These are phyloP conservation scores for Macrosteles quadrilineatus DNA, from an alignment of 1,140 invertebrate genomes.

Conservation along the genomic window DNA sequence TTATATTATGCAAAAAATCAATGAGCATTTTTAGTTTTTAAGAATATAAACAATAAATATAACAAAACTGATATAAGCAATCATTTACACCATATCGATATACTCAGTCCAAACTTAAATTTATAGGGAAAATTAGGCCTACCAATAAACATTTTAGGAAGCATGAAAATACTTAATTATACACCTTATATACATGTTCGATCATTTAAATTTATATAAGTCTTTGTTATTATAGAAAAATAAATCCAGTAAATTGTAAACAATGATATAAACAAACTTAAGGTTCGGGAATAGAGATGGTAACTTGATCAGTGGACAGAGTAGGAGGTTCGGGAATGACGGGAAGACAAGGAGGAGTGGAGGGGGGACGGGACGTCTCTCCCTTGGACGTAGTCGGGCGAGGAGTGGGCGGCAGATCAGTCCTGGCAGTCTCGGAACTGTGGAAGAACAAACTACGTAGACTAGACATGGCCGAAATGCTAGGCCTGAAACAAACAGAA, in stretches of 20 bases:
- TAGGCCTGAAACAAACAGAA: slow-evolving; percentile 4
- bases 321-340: slow-evolving; percentile 22
- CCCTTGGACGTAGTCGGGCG: slow-evolving; percentile 18
- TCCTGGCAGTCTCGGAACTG: slow-evolving; percentile 17
- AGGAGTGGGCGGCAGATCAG: background rate
- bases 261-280: background rate
- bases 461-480: slow-evolving; percentile 23
- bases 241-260: background rate
- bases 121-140: background rate
- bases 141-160: background rate
- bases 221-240: background rate
- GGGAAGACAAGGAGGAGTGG: slow-evolving; percentile 21
- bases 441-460: slow-evolving; percentile 41
- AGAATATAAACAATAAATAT: slow-evolving; percentile 14
- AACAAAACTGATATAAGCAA: background rate
- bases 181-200: slow-evolving; percentile 3
- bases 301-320: background rate
- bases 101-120: background rate
- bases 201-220: background rate
- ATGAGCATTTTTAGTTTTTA: background rate
- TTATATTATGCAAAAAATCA: background rate
- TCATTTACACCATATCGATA: background rate
- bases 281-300: slow-evolving; percentile 9
- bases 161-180: slow-evolving; percentile 10
- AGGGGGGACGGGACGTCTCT: slow-evolving; percentile 3